phyloP scores from a whole-genome alignment of 2,797 vertebrate species.

The Crocidura indochinensis region DNA sequence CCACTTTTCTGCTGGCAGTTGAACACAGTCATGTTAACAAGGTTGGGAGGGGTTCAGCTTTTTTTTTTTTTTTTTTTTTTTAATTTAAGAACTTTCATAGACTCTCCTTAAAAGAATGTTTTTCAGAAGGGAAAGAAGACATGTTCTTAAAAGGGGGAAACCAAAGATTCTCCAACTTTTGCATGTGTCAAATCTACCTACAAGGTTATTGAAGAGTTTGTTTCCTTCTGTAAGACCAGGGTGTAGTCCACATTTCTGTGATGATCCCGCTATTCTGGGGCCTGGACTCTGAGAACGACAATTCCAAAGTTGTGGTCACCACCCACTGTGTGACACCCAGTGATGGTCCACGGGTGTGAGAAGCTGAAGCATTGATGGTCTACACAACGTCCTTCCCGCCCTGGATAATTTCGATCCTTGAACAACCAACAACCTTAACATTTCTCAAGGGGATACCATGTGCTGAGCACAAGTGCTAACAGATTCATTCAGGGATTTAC shows the following conservation, averaged over 20 bases:
- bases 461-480: neutral
- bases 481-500: neutral
- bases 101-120: neutral
- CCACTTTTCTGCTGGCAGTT: neutral
- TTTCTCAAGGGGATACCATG: neutral
- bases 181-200: neutral
- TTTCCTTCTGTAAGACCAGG: neutral
- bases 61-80: slow-evolving; percentile 56
- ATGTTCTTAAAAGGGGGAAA: slow-evolving; percentile 13
- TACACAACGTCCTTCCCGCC: neutral
- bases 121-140: neutral
- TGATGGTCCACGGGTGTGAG: too few species aligned
- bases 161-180: neutral
- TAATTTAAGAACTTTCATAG: slow-evolving; percentile 30
- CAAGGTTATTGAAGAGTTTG: neutral
- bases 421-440: slow-evolving; percentile 19
- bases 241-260: neutral
- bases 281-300: neutral
- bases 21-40: slow-evolving; percentile 6
- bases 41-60: neutral
- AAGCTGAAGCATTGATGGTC: neutral
- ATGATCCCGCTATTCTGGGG: neutral
- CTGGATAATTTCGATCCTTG: neutral
- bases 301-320: too few species aligned
- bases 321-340: too few species aligned